Base-by-base conservation (phyloP, 1,140 invertebrate species). In the Adoxophyes honmai region DNA sequence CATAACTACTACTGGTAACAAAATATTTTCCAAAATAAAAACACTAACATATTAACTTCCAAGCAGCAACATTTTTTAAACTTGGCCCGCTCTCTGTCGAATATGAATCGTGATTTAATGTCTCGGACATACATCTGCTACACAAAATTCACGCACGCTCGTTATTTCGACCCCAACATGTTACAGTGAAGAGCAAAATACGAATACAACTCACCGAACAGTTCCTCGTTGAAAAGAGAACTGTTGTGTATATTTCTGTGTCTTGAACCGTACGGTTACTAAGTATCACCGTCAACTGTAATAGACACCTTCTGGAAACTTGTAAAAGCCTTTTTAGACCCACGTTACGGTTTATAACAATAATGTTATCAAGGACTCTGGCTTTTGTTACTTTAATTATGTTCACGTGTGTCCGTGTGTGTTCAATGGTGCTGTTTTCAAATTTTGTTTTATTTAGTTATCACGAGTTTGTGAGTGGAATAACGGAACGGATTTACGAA, bases 261-360 rank as follows among this genome's bases (percentile, higher is more conserved):
- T 38, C 36, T 1, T 13, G 10, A 11, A 13, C n/a, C 13, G 11
- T 13, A 38, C 36, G 11, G 42, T 16, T 9, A 13, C n/a, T n/a
- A n/a, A n/a, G 5, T 48, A 48, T 28, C 28, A 48, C 21, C 10
- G 21, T 10, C 10, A 3, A 28, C 18, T 28, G 18, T 48, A 48
- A 48, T 48, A 28, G 1, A 48, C 21, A 48, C 42, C 42, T 33
- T 48, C 13, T 48, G 21, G n/a, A 11, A 44, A 44, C 18, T 48
- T 48, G 16, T 48, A 21, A 48, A 28, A 28, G 11, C 18, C 21
- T 33, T 48, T 33, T 28, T 28, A 28, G 21, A 28, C 21, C 21
- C 21, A 28, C 21, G 6, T 28, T 28, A 28, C 6, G 21, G 21
- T 28, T 28, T 28, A 28, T 6, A 28, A 28, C 21, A 28, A 28